phyloP scores from a whole-genome alignment of 2,888 invertebrate genomes.

The Harpalus rubripes region DNA sequence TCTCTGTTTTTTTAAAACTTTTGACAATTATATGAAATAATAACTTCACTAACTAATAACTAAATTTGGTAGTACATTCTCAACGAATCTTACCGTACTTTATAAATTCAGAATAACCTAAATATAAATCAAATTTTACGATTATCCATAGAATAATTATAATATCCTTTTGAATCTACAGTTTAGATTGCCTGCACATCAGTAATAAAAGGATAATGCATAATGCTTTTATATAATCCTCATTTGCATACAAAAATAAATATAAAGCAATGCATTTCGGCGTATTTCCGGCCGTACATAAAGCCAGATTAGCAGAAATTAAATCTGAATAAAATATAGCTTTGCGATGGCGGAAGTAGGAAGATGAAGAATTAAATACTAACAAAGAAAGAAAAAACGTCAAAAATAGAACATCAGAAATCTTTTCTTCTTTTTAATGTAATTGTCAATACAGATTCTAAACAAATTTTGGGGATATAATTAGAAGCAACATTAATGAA shows the following conservation, averaged over 20 bases:
- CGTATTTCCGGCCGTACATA: conserved; percentile 6
- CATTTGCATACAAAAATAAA: conserved; percentile 3
- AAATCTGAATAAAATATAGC: conserved; percentile 56
- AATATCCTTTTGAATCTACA: background rate
- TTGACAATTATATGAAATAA: too few species aligned
- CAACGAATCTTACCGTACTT: too few species aligned
- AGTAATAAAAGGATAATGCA: background rate
- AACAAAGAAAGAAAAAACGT: background rate
- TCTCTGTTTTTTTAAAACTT: too few species aligned
- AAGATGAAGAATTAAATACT: conserved; percentile 34
- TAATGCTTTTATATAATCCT: background rate
- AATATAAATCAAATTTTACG: background rate
- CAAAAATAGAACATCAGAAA: too few species aligned
- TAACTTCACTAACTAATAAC: too few species aligned
- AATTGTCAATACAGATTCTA: background rate
- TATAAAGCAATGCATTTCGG: conserved; percentile 9
- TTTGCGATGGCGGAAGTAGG: conserved; percentile 41
- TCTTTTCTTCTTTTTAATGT: too few species aligned
- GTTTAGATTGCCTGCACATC: background rate
- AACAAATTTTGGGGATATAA: background rate
- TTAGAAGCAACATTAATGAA: background rate
- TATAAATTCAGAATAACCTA: too few species aligned
- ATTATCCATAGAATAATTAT: background rate
- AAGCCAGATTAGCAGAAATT: conserved; percentile 51
- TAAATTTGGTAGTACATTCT: too few species aligned